Conservation (phyloP, 2,113 vertebrate genomes). For the Triplophysa dalaica region DNA sequence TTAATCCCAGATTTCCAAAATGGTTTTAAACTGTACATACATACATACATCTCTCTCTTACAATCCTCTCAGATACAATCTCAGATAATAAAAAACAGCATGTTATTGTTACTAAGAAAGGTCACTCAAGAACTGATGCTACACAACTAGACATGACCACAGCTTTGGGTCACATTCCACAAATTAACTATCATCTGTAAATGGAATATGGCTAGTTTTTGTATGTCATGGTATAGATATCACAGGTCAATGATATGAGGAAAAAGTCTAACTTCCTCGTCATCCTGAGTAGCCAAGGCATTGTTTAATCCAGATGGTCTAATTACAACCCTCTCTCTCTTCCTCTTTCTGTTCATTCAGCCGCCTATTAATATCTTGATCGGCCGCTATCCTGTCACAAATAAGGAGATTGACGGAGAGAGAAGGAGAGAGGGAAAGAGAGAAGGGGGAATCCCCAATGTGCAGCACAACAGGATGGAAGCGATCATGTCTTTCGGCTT, state of each 20-base stretch:
- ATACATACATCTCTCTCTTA: too few relatives aligned
- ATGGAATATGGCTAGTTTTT: conserved; percentile 1
- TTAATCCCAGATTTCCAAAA: too few relatives aligned
- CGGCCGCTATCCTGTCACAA: conserved; percentile 67
- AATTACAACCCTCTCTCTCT: conserved; percentile 67
- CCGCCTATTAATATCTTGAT: conserved; percentile 75
- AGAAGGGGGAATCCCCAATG: conserved; percentile 47
- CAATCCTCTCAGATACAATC: too few relatives aligned
- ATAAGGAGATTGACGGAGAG: conserved; percentile 65
- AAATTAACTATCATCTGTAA: conserved; percentile 2
- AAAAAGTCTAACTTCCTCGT: conserved; percentile 11
- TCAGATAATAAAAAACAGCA: too few relatives aligned
- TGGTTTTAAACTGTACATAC: too few relatives aligned
- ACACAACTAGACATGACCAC: not conserved
- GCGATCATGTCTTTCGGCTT: conserved; percentile 38
- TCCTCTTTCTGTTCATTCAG: conserved; percentile 72
- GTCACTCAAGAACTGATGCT: not conserved
- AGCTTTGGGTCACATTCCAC: not conserved
- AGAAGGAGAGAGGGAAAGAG: conserved; percentile 37
- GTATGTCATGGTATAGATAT: not conserved
- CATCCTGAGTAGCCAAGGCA: conserved; percentile 64
- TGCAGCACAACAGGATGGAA: conserved; percentile 54
- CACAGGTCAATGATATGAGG: not conserved
- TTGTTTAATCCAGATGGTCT: conserved; percentile 75
- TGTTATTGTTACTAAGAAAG: not conserved